These are phyloP conservation scores for Dicyrtoma fusca DNA, from an alignment of 2,888 invertebrate species.

Conservation along the genomic window DNA sequence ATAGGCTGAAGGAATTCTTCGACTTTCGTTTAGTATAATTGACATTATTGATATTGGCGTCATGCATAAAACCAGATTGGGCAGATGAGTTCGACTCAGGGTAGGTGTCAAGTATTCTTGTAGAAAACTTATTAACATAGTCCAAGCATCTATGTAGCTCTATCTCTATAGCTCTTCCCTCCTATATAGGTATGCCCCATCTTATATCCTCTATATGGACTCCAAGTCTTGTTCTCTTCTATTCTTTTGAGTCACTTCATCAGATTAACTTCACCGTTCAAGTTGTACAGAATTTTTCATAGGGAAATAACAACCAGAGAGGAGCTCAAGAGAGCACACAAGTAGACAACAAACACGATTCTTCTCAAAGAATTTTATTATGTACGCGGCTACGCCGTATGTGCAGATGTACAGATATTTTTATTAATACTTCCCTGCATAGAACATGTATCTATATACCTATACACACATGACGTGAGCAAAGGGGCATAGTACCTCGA, in stretches of 20 bases:
- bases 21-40: slow-evolving; percentile 31
- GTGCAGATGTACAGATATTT: not conserved
- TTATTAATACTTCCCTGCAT: not conserved
- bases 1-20: slow-evolving; percentile 14
- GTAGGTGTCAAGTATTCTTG: slow-evolving; percentile 19
- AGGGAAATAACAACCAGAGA: not conserved
- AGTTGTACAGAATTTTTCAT: not conserved
- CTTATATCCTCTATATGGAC: too few relatives aligned
- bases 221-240: too few relatives aligned
- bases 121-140: too few relatives aligned
- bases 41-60: slow-evolving; percentile 43
- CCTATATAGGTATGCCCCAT: too few relatives aligned
- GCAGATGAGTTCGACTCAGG: slow-evolving; percentile 24
- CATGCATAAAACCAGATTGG: slow-evolving; percentile 41
- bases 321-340: not conserved
- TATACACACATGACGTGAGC: too few relatives aligned
- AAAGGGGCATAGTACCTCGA: too few relatives aligned
- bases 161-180: too few relatives aligned
- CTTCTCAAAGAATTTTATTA: slow-evolving; percentile 1
- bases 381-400: not conserved
- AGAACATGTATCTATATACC: too few relatives aligned
- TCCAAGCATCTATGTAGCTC: too few relatives aligned
- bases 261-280: not conserved
- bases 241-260: slow-evolving; percentile 15
- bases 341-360: not conserved